Base-by-base conservation (phyloP, 2,113 vertebrate genomes). In the Elephantulus edwardii region DNA sequence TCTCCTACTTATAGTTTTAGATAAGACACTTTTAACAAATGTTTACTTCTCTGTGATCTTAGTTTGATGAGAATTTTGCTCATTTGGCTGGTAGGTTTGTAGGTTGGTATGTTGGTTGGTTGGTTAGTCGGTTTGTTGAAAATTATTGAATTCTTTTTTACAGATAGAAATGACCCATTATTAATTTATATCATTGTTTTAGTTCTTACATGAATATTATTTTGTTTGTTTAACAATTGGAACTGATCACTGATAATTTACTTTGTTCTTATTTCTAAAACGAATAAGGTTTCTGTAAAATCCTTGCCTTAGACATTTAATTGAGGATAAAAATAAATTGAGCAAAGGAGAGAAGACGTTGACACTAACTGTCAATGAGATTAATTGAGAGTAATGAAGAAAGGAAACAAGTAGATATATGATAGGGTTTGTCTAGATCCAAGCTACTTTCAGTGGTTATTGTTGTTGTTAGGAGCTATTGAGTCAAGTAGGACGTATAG, bases 201-300 rank as follows among this genome's bases (percentile, higher is more conserved):
- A 48, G 75, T 87, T 79, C 33, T 70, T 48, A 64, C 5, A 54
- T 10, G 8, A 42, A 70, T 5, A 60, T 20, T 52, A 14, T 77
- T 80, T 83, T 58, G 58, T 71, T 71, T 78, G 17, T 30, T 78
- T 89, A 83, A 38, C 52, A 46, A 33, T 6, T 50, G 20, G 44
- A 89, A 83, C 58, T 83, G 35, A 30, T 52, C 50, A 66, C n/a
- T 24, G 62, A 8, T 90, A 50, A 71, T 44, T 93, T 74, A 76
- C 44, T 72, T 42, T 46, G 17, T 24, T 78, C 24, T 52, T n/a
- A 86, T 68, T 78, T 86, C 8, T 54, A 52, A 60, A 16, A 40
- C 0, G 83, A 82, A 72, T 68, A 40, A 71, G 40, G 17, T 1
- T 8, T 75, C 84, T 40, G 26, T 17, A 44, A n/a, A 77, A 54